Evolutionary conservation across 2,113 vertebrate species (phyloP).

Genomic region (Furnarius figulus): DNA sequence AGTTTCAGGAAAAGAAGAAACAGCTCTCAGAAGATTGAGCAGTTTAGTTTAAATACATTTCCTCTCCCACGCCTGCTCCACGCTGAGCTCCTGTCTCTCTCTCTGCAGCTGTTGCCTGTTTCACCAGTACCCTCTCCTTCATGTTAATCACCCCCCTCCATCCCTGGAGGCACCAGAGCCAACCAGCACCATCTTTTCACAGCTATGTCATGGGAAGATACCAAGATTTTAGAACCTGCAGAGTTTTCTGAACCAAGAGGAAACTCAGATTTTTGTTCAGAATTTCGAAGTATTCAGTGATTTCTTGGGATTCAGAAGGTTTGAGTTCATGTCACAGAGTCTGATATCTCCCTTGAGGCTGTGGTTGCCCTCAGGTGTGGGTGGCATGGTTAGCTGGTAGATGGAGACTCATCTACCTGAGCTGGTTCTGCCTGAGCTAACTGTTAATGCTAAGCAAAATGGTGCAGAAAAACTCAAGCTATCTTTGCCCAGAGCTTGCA

Average conservation of each 20-base stretch:
- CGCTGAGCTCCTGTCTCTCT: background rate
- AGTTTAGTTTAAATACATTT: slow-evolving; percentile 61
- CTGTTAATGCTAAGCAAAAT: background rate
- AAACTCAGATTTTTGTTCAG: background rate
- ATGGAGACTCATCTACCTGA: background rate
- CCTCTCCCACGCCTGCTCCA: slow-evolving; percentile 25
- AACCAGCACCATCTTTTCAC: background rate
- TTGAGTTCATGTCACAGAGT: background rate
- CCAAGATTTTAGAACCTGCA: background rate
- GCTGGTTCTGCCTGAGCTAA: background rate
- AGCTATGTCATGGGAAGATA: background rate
- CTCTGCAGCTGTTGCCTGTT: slow-evolving; percentile 16
- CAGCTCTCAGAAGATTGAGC: slow-evolving; percentile 50
- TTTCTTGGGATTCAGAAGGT: background rate
- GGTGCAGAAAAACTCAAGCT: background rate
- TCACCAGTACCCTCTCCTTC: background rate
- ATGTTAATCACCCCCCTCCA: background rate
- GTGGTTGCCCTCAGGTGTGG: background rate
- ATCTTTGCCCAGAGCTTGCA: background rate
- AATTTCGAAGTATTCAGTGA: background rate
- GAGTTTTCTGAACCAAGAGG: background rate
- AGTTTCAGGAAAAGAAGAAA: slow-evolving; percentile 55
- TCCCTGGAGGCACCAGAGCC: background rate
- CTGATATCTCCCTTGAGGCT: background rate
- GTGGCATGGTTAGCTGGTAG: background rate